phyloP scores from a whole-genome alignment of 1,140 invertebrate species.

The Anastrepha ludens region DNA sequence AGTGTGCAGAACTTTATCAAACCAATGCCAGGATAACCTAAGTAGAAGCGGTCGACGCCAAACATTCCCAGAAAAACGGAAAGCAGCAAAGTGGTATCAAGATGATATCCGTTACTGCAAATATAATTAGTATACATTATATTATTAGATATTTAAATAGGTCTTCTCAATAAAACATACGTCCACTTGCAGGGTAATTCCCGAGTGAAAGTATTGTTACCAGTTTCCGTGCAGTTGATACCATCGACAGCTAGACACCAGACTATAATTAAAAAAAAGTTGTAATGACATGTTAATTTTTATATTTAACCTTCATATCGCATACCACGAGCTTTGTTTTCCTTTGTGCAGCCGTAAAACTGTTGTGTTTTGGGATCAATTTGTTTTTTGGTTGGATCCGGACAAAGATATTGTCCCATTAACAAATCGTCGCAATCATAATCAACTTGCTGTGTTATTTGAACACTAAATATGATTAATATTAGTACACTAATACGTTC shows the following conservation, averaged over 20 bases:
- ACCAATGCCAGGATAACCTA: slow-evolving; percentile 96
- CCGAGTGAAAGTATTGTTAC: slow-evolving; percentile 86
- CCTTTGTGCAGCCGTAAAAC: slow-evolving; percentile 84
- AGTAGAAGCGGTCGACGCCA: slow-evolving; percentile 96
- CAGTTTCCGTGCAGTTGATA: slow-evolving; percentile 87
- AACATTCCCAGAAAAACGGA: slow-evolving; percentile 98
- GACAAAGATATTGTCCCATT: slow-evolving; percentile 91
- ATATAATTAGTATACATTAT: background rate
- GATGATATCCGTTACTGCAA: slow-evolving; percentile 91
- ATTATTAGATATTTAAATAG: too few species aligned
- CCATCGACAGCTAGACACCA: slow-evolving; percentile 87
- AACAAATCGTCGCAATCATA: slow-evolving; percentile 82
- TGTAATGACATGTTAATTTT: too few species aligned
- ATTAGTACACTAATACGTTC: background rate
- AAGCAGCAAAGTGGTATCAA: slow-evolving; percentile 92
- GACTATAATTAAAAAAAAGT: slow-evolving; percentile 77
- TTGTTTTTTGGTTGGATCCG: slow-evolving; percentile 84
- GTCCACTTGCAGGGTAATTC: slow-evolving; percentile 94
- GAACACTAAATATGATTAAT: background rate
- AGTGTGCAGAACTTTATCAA: slow-evolving; percentile 95
- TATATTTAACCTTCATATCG: slow-evolving; percentile 6
- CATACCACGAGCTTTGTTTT: slow-evolving; percentile 85
- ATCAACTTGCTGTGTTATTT: slow-evolving; percentile 63
- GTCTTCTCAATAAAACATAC: slow-evolving; percentile 78
- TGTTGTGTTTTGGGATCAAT: slow-evolving; percentile 95